Conservation (phyloP, 1,140 invertebrate species). For the Magallana angulata region DNA sequence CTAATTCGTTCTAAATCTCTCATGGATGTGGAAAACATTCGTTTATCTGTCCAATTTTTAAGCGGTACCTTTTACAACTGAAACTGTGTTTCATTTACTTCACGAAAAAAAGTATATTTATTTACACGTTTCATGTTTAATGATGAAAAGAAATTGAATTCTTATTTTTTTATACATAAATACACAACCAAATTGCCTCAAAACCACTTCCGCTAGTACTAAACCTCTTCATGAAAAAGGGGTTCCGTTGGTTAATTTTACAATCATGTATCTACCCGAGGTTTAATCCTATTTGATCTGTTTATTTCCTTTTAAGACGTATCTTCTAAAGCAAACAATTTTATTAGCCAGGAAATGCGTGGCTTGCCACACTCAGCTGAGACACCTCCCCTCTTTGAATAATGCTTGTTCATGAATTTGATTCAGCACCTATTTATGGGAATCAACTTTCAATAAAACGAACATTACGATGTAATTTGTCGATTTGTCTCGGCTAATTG, state of each 20-base stretch:
- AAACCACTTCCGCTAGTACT: too few species aligned
- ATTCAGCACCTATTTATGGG: not conserved
- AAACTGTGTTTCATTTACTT: too few species aligned
- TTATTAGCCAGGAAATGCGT: not conserved
- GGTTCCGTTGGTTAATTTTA: not conserved
- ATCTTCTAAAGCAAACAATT: constrained; percentile 4
- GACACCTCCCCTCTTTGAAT: not conserved
- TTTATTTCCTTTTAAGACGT: constrained; percentile 15
- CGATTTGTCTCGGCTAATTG: not conserved
- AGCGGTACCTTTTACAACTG: too few species aligned
- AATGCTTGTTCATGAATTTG: not conserved
- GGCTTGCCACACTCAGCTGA: not conserved
- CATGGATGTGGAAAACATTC: not conserved
- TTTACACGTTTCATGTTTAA: too few species aligned
- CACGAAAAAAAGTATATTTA: too few species aligned
- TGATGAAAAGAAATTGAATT: too few species aligned
- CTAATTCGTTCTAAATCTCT: too few species aligned
- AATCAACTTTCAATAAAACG: not conserved
- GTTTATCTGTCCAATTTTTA: not conserved
- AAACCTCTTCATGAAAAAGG: not conserved
- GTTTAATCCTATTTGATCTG: constrained; percentile 20
- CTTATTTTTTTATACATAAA: too few species aligned
- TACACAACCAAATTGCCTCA: too few species aligned
- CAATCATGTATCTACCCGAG: not conserved
- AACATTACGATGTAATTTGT: constrained; percentile 8